phyloP scores from a whole-genome alignment of 2,113 vertebrate genomes.

The Catharus bicknelli region DNA sequence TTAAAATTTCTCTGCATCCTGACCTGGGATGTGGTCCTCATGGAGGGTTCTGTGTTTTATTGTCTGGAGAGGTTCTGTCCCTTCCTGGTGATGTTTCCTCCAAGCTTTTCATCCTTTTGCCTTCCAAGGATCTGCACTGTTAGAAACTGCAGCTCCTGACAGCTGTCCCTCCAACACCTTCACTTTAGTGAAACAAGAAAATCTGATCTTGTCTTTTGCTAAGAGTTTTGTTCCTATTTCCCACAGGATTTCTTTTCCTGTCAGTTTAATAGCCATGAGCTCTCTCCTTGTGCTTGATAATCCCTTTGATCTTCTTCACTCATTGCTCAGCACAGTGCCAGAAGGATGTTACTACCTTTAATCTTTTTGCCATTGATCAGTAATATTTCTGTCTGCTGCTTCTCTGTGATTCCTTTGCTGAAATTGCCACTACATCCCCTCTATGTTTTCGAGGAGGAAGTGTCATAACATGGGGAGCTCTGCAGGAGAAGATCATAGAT shows the following conservation, averaged over 20 bases:
- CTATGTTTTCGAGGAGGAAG: neutral
- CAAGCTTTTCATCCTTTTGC: neutral
- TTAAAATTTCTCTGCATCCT: neutral
- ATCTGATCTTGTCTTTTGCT: slow-evolving; percentile 17
- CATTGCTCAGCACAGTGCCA: slow-evolving; percentile 25
- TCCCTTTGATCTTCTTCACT: slow-evolving; percentile 49
- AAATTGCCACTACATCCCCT: neutral
- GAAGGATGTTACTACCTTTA: slow-evolving; percentile 44
- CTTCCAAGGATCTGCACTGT: neutral
- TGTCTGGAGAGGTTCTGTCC: neutral
- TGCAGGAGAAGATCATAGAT: neutral
- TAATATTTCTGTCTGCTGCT: slow-evolving; percentile 31
- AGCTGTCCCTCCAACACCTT: neutral
- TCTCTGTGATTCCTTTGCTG: neutral
- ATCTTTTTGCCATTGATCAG: slow-evolving; percentile 54
- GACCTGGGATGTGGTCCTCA: fast-evolving
- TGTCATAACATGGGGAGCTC: neutral
- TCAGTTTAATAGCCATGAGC: slow-evolving; percentile 50
- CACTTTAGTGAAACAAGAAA: slow-evolving; percentile 18
- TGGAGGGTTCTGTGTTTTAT: neutral
- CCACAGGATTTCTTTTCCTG: neutral
- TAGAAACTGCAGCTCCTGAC: neutral
- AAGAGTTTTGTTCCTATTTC: slow-evolving; percentile 34
- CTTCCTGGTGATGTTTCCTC: neutral
- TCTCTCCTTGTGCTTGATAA: slow-evolving; percentile 21